These are phyloP conservation scores for Eristalis tenax DNA, from an alignment of 2,888 invertebrate species.

Conservation along the genomic window DNA sequence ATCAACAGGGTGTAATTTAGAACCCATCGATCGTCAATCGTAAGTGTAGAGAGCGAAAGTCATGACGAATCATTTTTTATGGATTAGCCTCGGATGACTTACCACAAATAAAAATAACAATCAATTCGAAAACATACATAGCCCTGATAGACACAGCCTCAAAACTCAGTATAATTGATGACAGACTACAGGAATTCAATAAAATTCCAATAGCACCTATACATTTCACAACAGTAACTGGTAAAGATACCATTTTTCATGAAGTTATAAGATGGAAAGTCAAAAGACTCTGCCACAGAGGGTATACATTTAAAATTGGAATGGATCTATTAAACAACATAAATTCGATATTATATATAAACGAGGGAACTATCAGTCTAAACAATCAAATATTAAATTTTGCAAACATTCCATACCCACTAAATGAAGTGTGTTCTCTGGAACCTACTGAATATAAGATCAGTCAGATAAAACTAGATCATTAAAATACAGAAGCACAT, in stretches of 20 bases:
- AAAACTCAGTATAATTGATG: background rate
- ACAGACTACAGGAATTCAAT: background rate
- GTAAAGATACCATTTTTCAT: too few species aligned
- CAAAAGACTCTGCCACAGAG: slow-evolving; percentile 19
- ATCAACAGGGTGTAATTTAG: too few species aligned
- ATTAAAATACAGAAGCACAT: too few species aligned
- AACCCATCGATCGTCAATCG: too few species aligned
- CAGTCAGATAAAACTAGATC: too few species aligned
- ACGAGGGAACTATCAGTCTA: too few species aligned
- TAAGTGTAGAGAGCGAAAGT: background rate
- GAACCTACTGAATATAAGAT: too few species aligned
- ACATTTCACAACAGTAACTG: too few species aligned
- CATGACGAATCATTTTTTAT: background rate
- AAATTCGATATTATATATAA: slow-evolving; percentile 2
- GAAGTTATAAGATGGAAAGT: slow-evolving; percentile 28
- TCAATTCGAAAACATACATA: background rate
- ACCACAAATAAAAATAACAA: background rate
- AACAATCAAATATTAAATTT: too few species aligned
- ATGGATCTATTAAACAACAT: background rate
- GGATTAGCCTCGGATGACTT: slow-evolving; percentile 4
- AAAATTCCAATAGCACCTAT: background rate
- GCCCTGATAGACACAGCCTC: background rate
- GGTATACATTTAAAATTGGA: slow-evolving; percentile 21
- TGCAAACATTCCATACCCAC: too few species aligned
- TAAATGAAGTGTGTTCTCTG: too few species aligned